Conservation (phyloP, 2,888 invertebrate species). For the Hypena proboscidalis region DNA sequence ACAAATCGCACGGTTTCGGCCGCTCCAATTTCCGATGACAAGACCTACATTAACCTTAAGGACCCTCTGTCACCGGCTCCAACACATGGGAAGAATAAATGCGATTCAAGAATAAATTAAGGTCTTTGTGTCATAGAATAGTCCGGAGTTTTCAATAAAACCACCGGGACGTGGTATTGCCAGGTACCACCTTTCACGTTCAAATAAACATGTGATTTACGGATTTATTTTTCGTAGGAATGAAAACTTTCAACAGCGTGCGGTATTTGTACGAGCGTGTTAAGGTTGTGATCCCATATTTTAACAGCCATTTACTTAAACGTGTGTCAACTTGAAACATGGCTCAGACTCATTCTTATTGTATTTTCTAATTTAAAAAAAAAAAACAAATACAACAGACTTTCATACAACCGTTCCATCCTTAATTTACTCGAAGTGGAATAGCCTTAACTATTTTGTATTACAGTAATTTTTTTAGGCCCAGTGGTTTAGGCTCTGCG, state of each 20-base stretch:
- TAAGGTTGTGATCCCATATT: conserved; percentile 6
- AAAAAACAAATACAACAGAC: too few relatives aligned
- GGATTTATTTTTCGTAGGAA: conserved; percentile 50
- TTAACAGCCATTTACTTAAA: too few relatives aligned
- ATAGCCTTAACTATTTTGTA: too few relatives aligned
- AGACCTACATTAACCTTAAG: conserved; percentile 81
- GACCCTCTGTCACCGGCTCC: conserved; percentile 75
- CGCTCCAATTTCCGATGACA: conserved; percentile 79
- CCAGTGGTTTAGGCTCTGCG: too few relatives aligned
- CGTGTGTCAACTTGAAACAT: too few relatives aligned
- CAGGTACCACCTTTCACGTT: conserved; percentile 54
- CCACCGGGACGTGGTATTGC: conserved; percentile 48
- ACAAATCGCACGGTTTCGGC: conserved; percentile 73
- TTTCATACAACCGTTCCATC: too few relatives aligned
- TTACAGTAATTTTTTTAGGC: too few relatives aligned
- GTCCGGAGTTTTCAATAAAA: conserved; percentile 61
- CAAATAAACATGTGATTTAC: conserved; percentile 64
- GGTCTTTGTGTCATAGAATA: conserved; percentile 75
- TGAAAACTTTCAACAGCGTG: conserved; percentile 32
- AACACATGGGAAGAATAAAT: conserved; percentile 75
- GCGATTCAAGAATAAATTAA: conserved; percentile 82
- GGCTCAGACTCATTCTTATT: too few relatives aligned
- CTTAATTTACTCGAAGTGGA: too few relatives aligned
- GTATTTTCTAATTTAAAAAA: too few relatives aligned
- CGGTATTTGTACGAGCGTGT: conserved; percentile 21